Evolutionary conservation across 2,888 invertebrate species (phyloP), one percentile per base, ranked within the genome.

Genomic region (Cataglyphis albicans): DNA sequence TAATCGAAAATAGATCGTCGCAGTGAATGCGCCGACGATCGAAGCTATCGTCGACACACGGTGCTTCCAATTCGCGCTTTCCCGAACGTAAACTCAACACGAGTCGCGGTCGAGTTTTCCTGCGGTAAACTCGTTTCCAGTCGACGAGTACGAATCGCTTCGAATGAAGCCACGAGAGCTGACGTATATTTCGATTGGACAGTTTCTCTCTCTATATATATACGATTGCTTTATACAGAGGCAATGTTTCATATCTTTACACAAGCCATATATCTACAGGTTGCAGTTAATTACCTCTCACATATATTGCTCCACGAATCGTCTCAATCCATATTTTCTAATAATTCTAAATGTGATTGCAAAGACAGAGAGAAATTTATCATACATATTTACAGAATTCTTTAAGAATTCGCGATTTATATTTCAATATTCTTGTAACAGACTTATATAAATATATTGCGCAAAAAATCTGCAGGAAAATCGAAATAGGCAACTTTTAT

Each of bases 1-100:
- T 80, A 80, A 80, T 82, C 78, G 78, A 82, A 78, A 82, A 68
- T 82, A 82, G 78, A 78, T 82, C 78, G 67, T 61, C 44, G 68
- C 55, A 55, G 41, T 78, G 78, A 78, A 78, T 70, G 67, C 68
- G 0, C 65, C 67, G 52, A 32, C 78, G 61, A 63, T 78, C 68
- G 61, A 78, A 78, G 61, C 68, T 82, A 82, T 76, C 75, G 67
- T 18, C 61, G 61, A 63, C 55, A 59, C 57, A 35, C 41, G 67
- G 76, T 3, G n/a, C 76, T 76, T 82, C 67, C 82, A 78, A 82
- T 82, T 65, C 67, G 72, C 59, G 72, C 52, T 76, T 76, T 44
- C 15, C 78, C 52, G 48, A 61, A 61, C 78, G 82, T 67, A 76
- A 67, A 59, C 59, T 65, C 76, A 29, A 41, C 52, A 52, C 63